Evolutionary conservation across 1,140 invertebrate species (phyloP).

Genomic region (Drosophila ananassae): DNA sequence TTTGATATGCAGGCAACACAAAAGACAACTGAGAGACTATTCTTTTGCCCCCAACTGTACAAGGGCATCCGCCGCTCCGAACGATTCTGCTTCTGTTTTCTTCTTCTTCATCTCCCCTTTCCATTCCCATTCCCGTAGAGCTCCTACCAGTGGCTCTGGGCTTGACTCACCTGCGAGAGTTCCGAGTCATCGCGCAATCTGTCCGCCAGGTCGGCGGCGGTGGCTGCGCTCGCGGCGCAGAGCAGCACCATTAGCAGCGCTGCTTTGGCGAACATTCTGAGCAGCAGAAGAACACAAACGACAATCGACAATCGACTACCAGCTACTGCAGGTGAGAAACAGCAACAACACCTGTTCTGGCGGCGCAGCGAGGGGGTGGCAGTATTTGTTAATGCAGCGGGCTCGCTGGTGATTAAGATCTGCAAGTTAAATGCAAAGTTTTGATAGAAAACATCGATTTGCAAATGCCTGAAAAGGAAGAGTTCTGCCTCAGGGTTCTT

Average conservation of each 20-base stretch:
- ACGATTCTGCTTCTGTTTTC: slow-evolving; percentile 1
- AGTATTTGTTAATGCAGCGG: slow-evolving; percentile 59
- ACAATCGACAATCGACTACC: slow-evolving; percentile 5
- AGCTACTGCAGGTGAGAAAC: slow-evolving; percentile 14
- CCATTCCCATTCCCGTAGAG: background rate
- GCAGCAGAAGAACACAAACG: background rate
- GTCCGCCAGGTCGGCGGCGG: slow-evolving; percentile 66
- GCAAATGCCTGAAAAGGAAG: slow-evolving; percentile 11
- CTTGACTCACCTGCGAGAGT: slow-evolving; percentile 84
- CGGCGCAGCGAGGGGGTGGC: slow-evolving; percentile 50
- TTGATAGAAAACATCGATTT: slow-evolving; percentile 31
- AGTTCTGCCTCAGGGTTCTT: background rate
- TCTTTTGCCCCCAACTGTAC: background rate
- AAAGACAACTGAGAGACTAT: no score
- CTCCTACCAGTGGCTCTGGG: background rate
- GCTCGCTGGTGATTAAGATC: slow-evolving; percentile 45
- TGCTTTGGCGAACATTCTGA: slow-evolving; percentile 52
- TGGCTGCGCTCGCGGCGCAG: slow-evolving; percentile 52
- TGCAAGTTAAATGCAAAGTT: slow-evolving; percentile 65
- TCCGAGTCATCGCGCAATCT: slow-evolving; percentile 84
- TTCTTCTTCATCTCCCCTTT: background rate
- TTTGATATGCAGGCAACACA: no score
- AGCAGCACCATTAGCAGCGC: slow-evolving; percentile 65
- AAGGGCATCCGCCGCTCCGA: background rate
- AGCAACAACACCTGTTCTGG: slow-evolving; percentile 36